Evolutionary conservation across 2,888 invertebrate genomes (phyloP).

Genomic region (Drosophila bunnanda): DNA sequence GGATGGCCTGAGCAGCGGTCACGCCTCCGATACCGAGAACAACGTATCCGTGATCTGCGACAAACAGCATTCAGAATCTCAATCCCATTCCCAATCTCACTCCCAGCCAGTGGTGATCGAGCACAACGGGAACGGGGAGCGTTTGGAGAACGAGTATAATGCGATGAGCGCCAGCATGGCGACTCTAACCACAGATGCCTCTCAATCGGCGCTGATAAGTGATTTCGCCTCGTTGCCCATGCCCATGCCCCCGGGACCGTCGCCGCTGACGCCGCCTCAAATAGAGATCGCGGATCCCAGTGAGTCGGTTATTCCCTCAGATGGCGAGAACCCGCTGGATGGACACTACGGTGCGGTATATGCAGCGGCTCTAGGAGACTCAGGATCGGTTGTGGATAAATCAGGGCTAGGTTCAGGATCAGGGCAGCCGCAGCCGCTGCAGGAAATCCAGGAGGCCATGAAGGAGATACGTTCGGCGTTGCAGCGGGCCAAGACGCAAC

Average conservation of each 20-base stretch:
- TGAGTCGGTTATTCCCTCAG: slow-evolving; percentile 10
- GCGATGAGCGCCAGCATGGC: slow-evolving; percentile 45
- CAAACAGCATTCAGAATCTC: slow-evolving; percentile 50
- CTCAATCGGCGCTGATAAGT: slow-evolving; percentile 49
- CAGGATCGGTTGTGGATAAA: not conserved
- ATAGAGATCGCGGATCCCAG: slow-evolving; percentile 41
- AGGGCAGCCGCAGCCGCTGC: slow-evolving; percentile 83
- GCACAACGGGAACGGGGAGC: slow-evolving; percentile 62
- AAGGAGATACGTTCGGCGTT: slow-evolving; percentile 93
- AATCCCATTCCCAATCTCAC: slow-evolving; percentile 29
- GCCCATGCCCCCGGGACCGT: slow-evolving; percentile 32
- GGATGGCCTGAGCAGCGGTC: slow-evolving; percentile 96
- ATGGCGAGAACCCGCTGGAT: slow-evolving; percentile 15
- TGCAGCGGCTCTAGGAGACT: slow-evolving; percentile 53
- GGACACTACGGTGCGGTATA: slow-evolving; percentile 80
- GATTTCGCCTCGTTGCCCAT: slow-evolving; percentile 49
- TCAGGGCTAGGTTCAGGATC: not conserved
- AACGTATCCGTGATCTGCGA: slow-evolving; percentile 85
- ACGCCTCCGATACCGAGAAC: slow-evolving; percentile 96
- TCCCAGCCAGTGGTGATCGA: slow-evolving; percentile 47
- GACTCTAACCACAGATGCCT: slow-evolving; percentile 35
- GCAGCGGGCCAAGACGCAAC: slow-evolving; percentile 85
- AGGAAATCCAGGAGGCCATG: slow-evolving; percentile 87
- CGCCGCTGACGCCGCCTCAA: slow-evolving; percentile 38
- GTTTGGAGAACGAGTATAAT: slow-evolving; percentile 64